Evolutionary conservation across 2,888 invertebrate genomes (phyloP).

Genomic region (Catonia carolina): DNA sequence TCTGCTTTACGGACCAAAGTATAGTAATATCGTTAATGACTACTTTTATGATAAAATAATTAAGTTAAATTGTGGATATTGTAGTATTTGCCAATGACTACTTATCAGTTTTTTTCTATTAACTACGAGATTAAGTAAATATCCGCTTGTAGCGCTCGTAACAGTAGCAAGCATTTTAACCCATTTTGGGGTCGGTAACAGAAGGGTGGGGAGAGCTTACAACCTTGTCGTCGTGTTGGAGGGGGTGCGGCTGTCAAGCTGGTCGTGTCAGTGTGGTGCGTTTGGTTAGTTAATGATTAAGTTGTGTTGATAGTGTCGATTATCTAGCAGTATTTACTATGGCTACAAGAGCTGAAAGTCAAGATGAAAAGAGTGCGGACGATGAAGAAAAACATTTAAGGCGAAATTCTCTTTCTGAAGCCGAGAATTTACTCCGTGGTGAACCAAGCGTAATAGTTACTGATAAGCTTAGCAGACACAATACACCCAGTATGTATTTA

Average conservation of each 20-base stretch:
- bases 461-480: neutral
- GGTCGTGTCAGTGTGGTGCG: neutral
- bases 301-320: neutral
- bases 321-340: conserved; percentile 4
- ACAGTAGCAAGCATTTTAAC: too few species aligned
- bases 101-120: too few species aligned
- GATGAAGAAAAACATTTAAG: conserved; percentile 26
- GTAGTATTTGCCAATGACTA: too few species aligned
- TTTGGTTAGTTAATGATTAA: neutral
- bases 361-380: conserved; percentile 20
- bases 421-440: conserved; percentile 5
- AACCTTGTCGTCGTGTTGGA: neutral
- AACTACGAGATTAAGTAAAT: too few species aligned
- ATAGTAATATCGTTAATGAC: too few species aligned
- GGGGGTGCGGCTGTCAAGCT: neutral
- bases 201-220: too few species aligned
- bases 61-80: too few species aligned
- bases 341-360: conserved; percentile 15
- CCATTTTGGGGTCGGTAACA: too few species aligned
- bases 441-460: neutral
- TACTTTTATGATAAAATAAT: too few species aligned
- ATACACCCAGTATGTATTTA: conserved; percentile 8
- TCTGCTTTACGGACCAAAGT: too few species aligned
- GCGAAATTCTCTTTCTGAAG: conserved; percentile 20
- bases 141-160: too few species aligned